A percentile compares a stretch with the other conserved stretches of the same genome.
Conservation (phyloP, 2,888 invertebrate genomes). For the Habroteleia sp. region DNA sequence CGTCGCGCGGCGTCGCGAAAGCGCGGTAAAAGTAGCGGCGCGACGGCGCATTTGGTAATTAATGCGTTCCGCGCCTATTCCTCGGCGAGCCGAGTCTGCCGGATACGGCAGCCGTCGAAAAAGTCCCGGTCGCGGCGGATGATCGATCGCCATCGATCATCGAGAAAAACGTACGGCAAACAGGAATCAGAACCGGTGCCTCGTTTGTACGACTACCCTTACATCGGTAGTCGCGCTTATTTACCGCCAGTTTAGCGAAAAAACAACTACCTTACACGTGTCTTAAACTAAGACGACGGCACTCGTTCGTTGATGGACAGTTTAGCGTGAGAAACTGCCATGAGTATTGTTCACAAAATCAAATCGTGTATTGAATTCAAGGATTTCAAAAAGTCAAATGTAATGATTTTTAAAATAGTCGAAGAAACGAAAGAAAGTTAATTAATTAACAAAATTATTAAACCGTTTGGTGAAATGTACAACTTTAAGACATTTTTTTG, state of each 20-base stretch:
- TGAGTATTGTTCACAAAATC: no score
- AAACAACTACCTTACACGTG: slow-evolving; percentile 48
- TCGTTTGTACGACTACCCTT: slow-evolving; percentile 58
- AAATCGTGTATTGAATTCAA: no score
- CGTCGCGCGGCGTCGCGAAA: slow-evolving; percentile 13
- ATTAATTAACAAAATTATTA: no score
- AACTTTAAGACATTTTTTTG: no score
- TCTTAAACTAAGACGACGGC: slow-evolving; percentile 28
- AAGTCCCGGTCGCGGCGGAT: slow-evolving; percentile 69
- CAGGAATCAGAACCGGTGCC: slow-evolving; percentile 62
- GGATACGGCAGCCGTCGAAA: slow-evolving; percentile 64
- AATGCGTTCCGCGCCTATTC: slow-evolving; percentile 37
- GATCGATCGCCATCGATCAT: slow-evolving; percentile 73
- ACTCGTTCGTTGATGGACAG: slow-evolving; percentile 17
- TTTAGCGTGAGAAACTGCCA: slow-evolving; percentile 32
- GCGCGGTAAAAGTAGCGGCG: slow-evolving; percentile 7
- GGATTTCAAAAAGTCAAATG: no score
- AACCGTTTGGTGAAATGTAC: no score
- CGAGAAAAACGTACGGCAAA: slow-evolving; percentile 69
- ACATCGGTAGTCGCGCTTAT: slow-evolving; percentile 64
- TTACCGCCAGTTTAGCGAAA: slow-evolving; percentile 51
- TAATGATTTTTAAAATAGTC: no score
- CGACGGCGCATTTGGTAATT: slow-evolving; percentile 17
- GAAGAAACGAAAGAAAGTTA: no score
- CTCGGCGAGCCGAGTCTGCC: slow-evolving; percentile 12